Evolutionary conservation across 2,888 invertebrate species (phyloP), one percentile per base, ranked within the genome.

Genomic region (Dicyrtoma fusca): DNA sequence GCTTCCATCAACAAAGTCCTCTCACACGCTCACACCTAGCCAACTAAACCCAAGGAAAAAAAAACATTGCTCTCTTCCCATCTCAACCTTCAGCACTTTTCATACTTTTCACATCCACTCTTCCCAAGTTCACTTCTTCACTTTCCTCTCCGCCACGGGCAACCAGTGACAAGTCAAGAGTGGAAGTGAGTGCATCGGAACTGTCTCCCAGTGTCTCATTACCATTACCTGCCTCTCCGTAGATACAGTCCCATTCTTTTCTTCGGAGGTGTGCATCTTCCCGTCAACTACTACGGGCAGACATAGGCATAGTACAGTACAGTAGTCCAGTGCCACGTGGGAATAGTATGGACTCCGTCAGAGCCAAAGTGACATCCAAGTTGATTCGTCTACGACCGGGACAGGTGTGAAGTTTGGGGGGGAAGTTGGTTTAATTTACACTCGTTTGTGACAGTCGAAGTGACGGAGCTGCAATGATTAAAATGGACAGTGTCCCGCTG

Each of bases 401-500:
- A 34, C 11, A 17, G 14, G 49, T n/a, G 49, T 49, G 49, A 49
- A 49, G 3, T 49, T 49, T 49, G 49, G 45, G 13, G 45, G 45
- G 45, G 45, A 8, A 44, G 45, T 44, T 8, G 45, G 8, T 44
- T 44, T 44, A 44, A 44, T 44, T 44, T 44, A 10, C n/a, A n/a
- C n/a, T n/a, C n/a, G n/a, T n/a, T n/a, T n/a, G n/a, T n/a, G n/a
- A n/a, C n/a, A n/a, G n/a, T n/a, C n/a, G 34, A 34, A 34, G n/a
- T n/a, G n/a, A n/a, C n/a, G n/a, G 34, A 34, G 25, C 13, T 44
- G 57, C 44, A 59, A 69, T 69, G 69, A 61, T 69, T 25, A 69
- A 69, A 61, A 59, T 59, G 49, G 69, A 69, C 61, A 69, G 61
- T 47, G 59, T 47, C 25, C n/a, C 61, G 25, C 47, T 47, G 45